A percentile compares a stretch with the other conserved stretches of the same genome.
These are phyloP conservation scores for Kuschelorhynchus macadamiae DNA, from an alignment of 2,888 invertebrate genomes.

Conservation along the genomic window DNA sequence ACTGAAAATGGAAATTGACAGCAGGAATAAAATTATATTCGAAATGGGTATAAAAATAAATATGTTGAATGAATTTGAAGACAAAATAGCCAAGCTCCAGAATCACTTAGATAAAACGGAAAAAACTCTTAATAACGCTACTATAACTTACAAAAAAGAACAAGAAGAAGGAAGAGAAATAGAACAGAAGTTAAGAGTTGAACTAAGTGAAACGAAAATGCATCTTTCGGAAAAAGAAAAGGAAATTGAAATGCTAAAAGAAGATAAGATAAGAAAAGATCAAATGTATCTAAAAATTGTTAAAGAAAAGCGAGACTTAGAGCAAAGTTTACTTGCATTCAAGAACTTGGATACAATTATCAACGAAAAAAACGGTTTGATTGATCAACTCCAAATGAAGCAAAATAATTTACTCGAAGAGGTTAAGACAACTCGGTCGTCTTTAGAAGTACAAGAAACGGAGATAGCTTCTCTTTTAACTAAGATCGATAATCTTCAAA, in stretches of 20 bases:
- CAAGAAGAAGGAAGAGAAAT: slow-evolving; percentile 69
- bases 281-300: slow-evolving; percentile 74
- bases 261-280: slow-evolving; percentile 73
- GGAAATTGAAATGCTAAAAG: slow-evolving; percentile 71
- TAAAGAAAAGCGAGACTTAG: slow-evolving; percentile 73
- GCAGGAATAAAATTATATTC: slow-evolving; percentile 72
- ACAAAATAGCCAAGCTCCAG: slow-evolving; percentile 73
- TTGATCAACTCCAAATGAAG: slow-evolving; percentile 64
- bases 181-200: slow-evolving; percentile 66
- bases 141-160: slow-evolving; percentile 69
- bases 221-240: slow-evolving; percentile 72
- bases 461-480: slow-evolving; percentile 6
- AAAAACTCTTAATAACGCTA: slow-evolving; percentile 71
- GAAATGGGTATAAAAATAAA: slow-evolving; percentile 75
- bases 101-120: slow-evolving; percentile 72
- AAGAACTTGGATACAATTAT: slow-evolving; percentile 72
- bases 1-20: slow-evolving; percentile 73
- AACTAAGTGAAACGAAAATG: slow-evolving; percentile 73
- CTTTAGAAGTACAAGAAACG: slow-evolving; percentile 8
- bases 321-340: slow-evolving; percentile 66
- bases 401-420: slow-evolving; percentile 54
- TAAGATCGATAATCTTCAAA: slow-evolving; percentile 55
- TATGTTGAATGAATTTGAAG: slow-evolving; percentile 67
- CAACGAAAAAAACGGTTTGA: slow-evolving; percentile 71
- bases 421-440: slow-evolving; percentile 11